These are phyloP conservation scores for Gorsachius goisagi DNA, from an alignment of 2,113 vertebrate genomes.

Conservation along the genomic window DNA sequence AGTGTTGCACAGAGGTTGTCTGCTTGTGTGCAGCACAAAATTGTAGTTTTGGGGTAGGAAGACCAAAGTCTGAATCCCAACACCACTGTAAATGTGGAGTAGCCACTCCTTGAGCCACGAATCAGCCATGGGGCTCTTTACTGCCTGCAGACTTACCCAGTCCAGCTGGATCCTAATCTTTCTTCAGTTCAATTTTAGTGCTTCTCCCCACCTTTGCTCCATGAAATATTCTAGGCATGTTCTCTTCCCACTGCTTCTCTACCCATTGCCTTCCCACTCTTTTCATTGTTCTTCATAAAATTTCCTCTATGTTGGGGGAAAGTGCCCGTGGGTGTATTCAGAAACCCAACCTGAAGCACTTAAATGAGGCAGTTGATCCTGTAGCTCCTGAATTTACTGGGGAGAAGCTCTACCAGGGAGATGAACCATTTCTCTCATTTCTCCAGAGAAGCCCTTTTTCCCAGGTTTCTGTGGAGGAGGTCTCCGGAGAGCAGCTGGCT, in stretches of 20 bases:
- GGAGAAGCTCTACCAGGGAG: not conserved
- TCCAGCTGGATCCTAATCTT: not conserved
- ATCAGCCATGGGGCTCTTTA: not conserved
- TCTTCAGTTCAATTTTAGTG: not conserved
- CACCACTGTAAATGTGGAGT: not conserved
- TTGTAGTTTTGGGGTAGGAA: not conserved
- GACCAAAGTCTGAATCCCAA: not conserved
- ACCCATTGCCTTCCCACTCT: not conserved
- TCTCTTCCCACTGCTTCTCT: not conserved
- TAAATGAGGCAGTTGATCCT: not conserved
- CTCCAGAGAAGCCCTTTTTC: not conserved
- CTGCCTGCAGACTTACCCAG: not conserved
- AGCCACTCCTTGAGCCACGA: fast-evolving
- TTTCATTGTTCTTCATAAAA: not conserved
- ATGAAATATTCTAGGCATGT: not conserved
- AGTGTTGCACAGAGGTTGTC: not conserved
- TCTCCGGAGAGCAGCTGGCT: not conserved
- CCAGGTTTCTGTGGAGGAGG: not conserved
- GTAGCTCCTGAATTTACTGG: not conserved
- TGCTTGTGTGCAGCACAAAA: not conserved
- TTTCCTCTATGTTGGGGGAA: not conserved
- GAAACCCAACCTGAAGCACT: not conserved
- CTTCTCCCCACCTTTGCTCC: not conserved
- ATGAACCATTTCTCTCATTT: not conserved
- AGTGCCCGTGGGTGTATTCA: not conserved